A percentile compares a stretch with the other conserved stretches of the same genome.
Evolutionary conservation across 1,140 invertebrate genomes (phyloP).

Genomic region (Solenopsis fugax): DNA sequence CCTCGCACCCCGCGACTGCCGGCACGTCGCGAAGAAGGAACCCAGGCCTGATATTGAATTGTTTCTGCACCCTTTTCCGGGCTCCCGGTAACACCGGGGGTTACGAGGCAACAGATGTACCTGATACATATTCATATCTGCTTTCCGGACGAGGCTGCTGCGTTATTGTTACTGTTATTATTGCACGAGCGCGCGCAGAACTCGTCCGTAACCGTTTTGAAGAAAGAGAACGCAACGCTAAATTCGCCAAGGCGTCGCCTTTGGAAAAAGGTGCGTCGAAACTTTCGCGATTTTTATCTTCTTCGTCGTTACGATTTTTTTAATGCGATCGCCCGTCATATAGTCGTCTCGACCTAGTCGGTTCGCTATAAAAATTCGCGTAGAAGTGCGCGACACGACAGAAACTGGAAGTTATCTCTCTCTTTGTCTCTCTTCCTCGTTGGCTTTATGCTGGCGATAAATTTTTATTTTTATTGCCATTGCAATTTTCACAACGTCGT

Average conservation of each 20-base stretch:
- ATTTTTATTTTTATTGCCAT: slow-evolving; percentile 56
- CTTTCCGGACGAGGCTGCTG: slow-evolving; percentile 22
- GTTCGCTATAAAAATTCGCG: background rate
- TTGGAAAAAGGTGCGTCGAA: background rate
- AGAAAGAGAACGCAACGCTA: background rate
- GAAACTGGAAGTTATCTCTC: slow-evolving; percentile 17
- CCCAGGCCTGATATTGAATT: slow-evolving; percentile 75
- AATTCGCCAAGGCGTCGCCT: background rate
- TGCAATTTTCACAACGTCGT: slow-evolving; percentile 35
- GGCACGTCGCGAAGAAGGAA: slow-evolving; percentile 47
- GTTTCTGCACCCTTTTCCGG: slow-evolving; percentile 75
- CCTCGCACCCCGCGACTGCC: slow-evolving; percentile 48
- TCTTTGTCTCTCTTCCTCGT: background rate
- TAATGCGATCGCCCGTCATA: slow-evolving; percentile 8
- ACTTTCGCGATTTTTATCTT: background rate
- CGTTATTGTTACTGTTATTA: slow-evolving; percentile 76
- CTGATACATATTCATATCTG: slow-evolving; percentile 81
- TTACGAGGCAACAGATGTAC: slow-evolving; percentile 79
- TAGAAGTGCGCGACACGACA: background rate
- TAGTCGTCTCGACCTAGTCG: background rate
- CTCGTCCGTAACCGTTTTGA: slow-evolving; percentile 38
- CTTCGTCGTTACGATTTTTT: slow-evolving; percentile 29
- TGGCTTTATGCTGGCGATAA: slow-evolving; percentile 34
- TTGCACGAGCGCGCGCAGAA: slow-evolving; percentile 47
- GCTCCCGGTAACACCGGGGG: slow-evolving; percentile 62